Percentiles rank a stretch among this genome's conserved stretches.
These are phyloP conservation scores for Ypsolopha sequella DNA, from an alignment of 2,888 invertebrate species.

Conservation along the genomic window DNA sequence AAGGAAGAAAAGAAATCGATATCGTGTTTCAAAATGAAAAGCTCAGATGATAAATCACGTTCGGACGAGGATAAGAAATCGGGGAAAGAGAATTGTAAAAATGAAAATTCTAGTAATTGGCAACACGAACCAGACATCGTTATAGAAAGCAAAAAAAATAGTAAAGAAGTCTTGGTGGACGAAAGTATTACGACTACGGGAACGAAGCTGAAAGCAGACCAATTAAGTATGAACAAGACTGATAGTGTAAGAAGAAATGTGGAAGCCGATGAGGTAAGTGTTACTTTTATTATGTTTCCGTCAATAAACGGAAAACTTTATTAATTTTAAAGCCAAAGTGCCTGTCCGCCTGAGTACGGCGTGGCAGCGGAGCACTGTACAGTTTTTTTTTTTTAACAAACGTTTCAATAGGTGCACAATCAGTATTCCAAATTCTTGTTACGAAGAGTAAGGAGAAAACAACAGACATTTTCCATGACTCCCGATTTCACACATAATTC, in stretches of 20 bases:
- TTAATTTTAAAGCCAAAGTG: too few relatives aligned
- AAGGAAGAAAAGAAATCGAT: slow-evolving; percentile 55
- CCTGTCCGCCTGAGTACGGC: too few relatives aligned
- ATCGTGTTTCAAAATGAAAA: slow-evolving; percentile 65
- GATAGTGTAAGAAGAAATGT: slow-evolving; percentile 43
- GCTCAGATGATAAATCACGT: slow-evolving; percentile 50
- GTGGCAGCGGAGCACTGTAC: too few relatives aligned
- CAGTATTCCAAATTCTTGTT: too few relatives aligned
- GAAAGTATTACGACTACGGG: slow-evolving; percentile 46
- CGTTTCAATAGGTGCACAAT: too few relatives aligned
- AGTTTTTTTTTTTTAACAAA: too few relatives aligned
- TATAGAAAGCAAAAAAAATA: slow-evolving; percentile 46
- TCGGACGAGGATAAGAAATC: slow-evolving; percentile 46
- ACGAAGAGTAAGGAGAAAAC: too few relatives aligned
- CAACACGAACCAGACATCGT: slow-evolving; percentile 53
- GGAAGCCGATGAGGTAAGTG: slow-evolving; percentile 38
- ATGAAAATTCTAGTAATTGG: slow-evolving; percentile 55
- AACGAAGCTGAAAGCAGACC: slow-evolving; percentile 30
- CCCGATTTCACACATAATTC: too few relatives aligned
- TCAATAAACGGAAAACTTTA: too few relatives aligned
- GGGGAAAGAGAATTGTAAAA: slow-evolving; percentile 51
- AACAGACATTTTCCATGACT: too few relatives aligned
- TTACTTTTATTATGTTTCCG: not conserved
- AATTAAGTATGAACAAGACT: slow-evolving; percentile 43
- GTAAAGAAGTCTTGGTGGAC: slow-evolving; percentile 41